phyloP scores from a whole-genome alignment of 2,888 invertebrate genomes.

The Bhutanitis thaidina region DNA sequence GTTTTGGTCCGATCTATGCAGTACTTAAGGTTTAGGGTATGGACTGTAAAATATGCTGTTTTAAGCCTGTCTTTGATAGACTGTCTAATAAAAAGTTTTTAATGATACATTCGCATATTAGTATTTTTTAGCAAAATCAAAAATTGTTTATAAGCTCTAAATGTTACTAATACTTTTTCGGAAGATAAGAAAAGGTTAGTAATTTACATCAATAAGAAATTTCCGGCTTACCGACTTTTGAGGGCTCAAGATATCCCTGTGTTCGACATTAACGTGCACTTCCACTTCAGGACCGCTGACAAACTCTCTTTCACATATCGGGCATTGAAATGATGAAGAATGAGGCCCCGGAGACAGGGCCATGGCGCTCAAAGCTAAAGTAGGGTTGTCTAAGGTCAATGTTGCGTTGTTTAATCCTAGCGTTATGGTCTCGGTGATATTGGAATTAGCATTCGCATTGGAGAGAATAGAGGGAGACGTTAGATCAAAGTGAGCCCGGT shows the following conservation, averaged over 20 bases:
- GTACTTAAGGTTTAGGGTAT: no score
- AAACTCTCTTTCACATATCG: slow-evolving; percentile 87
- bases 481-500: slow-evolving; percentile 90
- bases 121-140: no score
- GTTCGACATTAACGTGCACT: slow-evolving; percentile 91
- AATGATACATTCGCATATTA: no score
- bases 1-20: no score
- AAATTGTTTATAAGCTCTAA: no score
- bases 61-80: no score
- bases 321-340: slow-evolving; percentile 83
- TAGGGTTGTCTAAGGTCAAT: slow-evolving; percentile 46
- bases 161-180: no score
- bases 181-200: no score
- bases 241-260: slow-evolving; percentile 89
- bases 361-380: slow-evolving; percentile 55
- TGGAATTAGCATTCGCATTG: slow-evolving; percentile 55
- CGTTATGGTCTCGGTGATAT: slow-evolving; percentile 48
- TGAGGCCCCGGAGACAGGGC: slow-evolving; percentile 70
- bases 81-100: no score
- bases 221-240: slow-evolving; percentile 55
- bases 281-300: slow-evolving; percentile 88
- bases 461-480: slow-evolving; percentile 84
- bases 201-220: no score
- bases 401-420: slow-evolving; percentile 53
- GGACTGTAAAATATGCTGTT: no score